A percentile compares a stretch with the other conserved stretches of the same genome.
phyloP scores from a whole-genome alignment of 2,797 vertebrate species.

The Pseudomugil tenellus region DNA sequence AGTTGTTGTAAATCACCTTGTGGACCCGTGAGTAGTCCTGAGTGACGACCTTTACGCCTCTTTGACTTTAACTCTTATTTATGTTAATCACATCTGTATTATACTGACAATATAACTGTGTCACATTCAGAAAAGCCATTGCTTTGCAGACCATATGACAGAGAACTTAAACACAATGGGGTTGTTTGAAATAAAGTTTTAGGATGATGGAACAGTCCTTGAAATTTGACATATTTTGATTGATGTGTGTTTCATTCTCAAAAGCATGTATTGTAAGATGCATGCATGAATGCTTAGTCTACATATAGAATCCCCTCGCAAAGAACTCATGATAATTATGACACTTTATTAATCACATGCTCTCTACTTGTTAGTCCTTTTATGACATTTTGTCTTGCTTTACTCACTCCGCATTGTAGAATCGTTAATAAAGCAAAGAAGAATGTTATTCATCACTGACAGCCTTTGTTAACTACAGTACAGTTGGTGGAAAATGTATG shows the following conservation, averaged over 20 bases:
- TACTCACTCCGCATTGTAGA: conserved; percentile 13
- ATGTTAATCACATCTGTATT: conserved; percentile 81
- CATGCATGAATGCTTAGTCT: conserved; percentile 11
- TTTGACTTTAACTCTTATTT: conserved; percentile 83
- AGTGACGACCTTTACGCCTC: conserved; percentile 84
- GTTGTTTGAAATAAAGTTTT: conserved; percentile 31
- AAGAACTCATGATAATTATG: conserved; percentile 22
- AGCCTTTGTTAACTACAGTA: conserved; percentile 48
- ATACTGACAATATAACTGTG: conserved; percentile 71
- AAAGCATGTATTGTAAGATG: conserved; percentile 39
- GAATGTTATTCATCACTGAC: conserved; percentile 36
- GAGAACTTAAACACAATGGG: conserved; percentile 24
- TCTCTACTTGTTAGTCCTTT: conserved; percentile 23
- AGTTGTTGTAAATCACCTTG: conserved; percentile 78
- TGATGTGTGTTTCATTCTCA: conserved; percentile 12
- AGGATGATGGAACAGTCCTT: not conserved
- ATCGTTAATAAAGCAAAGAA: conserved; percentile 24
- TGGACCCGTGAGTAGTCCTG: conserved; percentile 69
- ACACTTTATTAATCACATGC: conserved; percentile 26
- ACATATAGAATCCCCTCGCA: conserved; percentile 26
- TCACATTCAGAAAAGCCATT: conserved; percentile 73
- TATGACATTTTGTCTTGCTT: conserved; percentile 10
- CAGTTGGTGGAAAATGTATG: conserved; percentile 49
- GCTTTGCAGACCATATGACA: conserved; percentile 42
- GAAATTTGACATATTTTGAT: conserved; percentile 24